Evolutionary conservation across 2,797 vertebrate species (phyloP), one percentile per base, ranked within the genome.

Genomic region (Clarias pachynema): DNA sequence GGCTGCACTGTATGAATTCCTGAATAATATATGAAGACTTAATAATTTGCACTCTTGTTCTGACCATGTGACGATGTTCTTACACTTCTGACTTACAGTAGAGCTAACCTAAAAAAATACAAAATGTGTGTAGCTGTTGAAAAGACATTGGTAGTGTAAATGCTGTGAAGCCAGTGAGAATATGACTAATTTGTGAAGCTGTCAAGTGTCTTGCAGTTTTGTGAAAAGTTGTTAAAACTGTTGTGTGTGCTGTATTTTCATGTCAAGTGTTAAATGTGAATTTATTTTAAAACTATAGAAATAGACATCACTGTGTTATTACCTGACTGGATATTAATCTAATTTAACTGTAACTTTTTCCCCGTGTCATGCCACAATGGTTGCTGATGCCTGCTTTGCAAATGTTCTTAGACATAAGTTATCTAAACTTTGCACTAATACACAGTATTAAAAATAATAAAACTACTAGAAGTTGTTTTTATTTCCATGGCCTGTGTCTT

Each of bases 361-460:
- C 18, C 14, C 29, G 31, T 79, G 40, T 31, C 26, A 20, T 66
- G 26, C 29, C 8, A 80, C 37, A 29, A 2, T 65, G 37, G 26
- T 80, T 31, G n/a, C 26, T 65, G 8, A 44, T 79, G 24, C 0
- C 2, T 29, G 18, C 22, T 80, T 66, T 66, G 62, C 79, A 44
- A 7, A 79, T 40, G 77, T 79, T 26, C 5, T 22, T 29, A 49
- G 24, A 78, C 12, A 29, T 31, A 26, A 3, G 7, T 31, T 57
- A 26, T 66, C 16, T 80, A 20, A 66, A 49, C 16, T 53, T 80
- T 80, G 79, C 79, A 66, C 62, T 80, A 53, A 31, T 66, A 29
- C 66, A 53, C 62, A 66, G 62, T 66, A 66, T 49, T 29, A 66
- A 10, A 66, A 80, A 53, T 31, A 79, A 18, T 44, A 63, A 79